Evolutionary conservation across 92 coral and sea anemone species (phyloP), one percentile per base, ranked within the genome.

Genomic region (Porites evermanni): DNA sequence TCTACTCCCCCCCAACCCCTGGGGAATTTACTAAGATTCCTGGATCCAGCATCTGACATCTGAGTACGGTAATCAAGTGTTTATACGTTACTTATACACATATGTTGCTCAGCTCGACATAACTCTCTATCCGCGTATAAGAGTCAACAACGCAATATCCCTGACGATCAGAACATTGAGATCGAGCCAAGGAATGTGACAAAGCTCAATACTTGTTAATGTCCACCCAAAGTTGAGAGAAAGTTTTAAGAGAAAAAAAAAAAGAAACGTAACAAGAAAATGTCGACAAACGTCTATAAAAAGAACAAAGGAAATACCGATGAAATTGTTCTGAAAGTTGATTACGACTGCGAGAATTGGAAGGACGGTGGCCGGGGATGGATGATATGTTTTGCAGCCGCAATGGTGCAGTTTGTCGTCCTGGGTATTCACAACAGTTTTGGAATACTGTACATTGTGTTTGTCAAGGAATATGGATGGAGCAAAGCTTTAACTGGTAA

Each of bases 371-470:
- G 44, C n/a, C 93, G 95, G 94, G 95, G 90, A 58, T 94, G 96
- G 94, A 80, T 84, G 8, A 82, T 91, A 2, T 94, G 95, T 44
- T 65, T 83, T 1, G 73, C 94, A 9, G 98, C 96, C 17, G 88
- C 93, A 67, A 17, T 92, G 17, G 92, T 89, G n/a, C 98, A 94
- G 85, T 94, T 94, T 68, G 87, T 94, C 13, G 94, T 94, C 0
- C 92, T 94, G 83, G 98, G 98, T 14, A 88, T 94, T 47, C 95
- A 94, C 83, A 94, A 94, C 78, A 92, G 91, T 21, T 94, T 94
- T 78, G 98, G 98, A 58, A 85, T 93, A 69, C 73, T 94, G 18
- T 94, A 90, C 70, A 66, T 88, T 8, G 91, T 88, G 71, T 82
- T 94, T 26, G 78, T 85, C 19, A 77, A 86, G 21, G 95, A 94